Evolutionary conservation across 2,797 vertebrate species (phyloP), one percentile per base, ranked within the genome.

Genomic region (Ataeniobius toweri): DNA sequence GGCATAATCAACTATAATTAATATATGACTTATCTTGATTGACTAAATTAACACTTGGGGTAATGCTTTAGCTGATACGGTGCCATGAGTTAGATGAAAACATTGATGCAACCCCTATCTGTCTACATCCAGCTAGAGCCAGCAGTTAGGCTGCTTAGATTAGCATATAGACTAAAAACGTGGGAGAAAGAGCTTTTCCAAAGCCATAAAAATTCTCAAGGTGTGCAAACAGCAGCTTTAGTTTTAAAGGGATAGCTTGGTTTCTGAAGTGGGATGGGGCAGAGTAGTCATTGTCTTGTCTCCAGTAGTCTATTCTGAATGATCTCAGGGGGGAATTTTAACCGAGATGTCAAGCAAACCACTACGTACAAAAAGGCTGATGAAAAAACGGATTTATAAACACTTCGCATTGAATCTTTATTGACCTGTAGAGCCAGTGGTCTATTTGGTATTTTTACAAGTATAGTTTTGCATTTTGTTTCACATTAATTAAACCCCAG

Each of bases 151-250:
- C 76, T 70, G 79, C 51, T 39, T 51, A 65, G 63, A 26, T 71
- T 73, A 61, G 65, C 74, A 76, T 31, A 44, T 67, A 79, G 31
- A 56, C 41, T 31, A 16, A 48, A 76, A 78, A 76, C 10, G 1
- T 36, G 26, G 3, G 8, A 8, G 8, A 73, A 67, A 76, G 2
- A 3, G 24, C 41, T 12, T 10, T 10, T 44, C 53, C 58, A 1
- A 39, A 24, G 67, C 24, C 67, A 48, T 70, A 48, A 70, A 48
- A 70, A 22, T 70, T 44, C 59, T 36, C 12, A 48, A 74, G 68
- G 18, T 63, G 22, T 71, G 59, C 75, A 74, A 75, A 68, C 0
- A 12, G 67, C 41, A 26, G 6, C 24, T 73, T 76, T 48, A 14
- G 55, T 65, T 10, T 69, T 63, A 68, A n/a, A 69, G 0, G 1